Percentiles rank a stretch among this genome's conserved stretches.
phyloP scores from a whole-genome alignment of 2,888 invertebrate genomes.

The Amblyjoppa fuscipennis region DNA sequence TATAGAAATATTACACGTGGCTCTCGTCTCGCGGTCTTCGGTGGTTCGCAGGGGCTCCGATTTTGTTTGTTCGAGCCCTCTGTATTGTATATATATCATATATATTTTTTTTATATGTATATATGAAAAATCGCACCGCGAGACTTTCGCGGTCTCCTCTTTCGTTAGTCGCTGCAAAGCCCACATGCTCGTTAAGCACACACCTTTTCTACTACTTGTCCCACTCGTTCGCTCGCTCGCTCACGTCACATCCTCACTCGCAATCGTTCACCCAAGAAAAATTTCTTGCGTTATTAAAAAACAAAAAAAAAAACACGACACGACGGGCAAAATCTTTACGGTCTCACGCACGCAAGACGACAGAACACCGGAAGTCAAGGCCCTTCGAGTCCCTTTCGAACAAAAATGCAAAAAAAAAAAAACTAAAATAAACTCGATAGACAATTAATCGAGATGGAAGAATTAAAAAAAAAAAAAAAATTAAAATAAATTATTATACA shows the following conservation, averaged over 20 bases:
- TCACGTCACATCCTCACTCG: constrained; percentile 52
- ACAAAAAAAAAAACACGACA: constrained; percentile 34
- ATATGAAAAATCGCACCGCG: constrained; percentile 30
- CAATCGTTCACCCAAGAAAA: constrained; percentile 34
- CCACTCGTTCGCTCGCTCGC: constrained; percentile 60
- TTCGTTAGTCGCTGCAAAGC: constrained; percentile 85
- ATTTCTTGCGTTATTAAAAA: constrained; percentile 37
- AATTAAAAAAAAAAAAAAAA: not conserved
- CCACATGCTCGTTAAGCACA: constrained; percentile 85
- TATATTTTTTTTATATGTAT: not conserved
- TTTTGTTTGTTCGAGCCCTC: not conserved
- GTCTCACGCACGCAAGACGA: constrained; percentile 65
- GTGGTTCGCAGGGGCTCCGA: constrained; percentile 4
- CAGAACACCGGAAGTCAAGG: constrained; percentile 47
- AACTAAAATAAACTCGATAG: not conserved
- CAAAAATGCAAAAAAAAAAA: not conserved
- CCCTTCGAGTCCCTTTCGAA: constrained; percentile 31
- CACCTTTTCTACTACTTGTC: constrained; percentile 72
- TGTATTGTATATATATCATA: not conserved
- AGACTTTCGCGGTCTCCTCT: constrained; percentile 64
- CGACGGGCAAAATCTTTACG: constrained; percentile 55
- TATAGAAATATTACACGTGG: not conserved
- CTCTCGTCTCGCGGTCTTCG: not conserved
- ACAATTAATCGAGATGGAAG: not conserved
- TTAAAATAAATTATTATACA: not conserved